phyloP scores from a whole-genome alignment of 2,113 vertebrate species.

The Pseudorectes ferrugineus region DNA sequence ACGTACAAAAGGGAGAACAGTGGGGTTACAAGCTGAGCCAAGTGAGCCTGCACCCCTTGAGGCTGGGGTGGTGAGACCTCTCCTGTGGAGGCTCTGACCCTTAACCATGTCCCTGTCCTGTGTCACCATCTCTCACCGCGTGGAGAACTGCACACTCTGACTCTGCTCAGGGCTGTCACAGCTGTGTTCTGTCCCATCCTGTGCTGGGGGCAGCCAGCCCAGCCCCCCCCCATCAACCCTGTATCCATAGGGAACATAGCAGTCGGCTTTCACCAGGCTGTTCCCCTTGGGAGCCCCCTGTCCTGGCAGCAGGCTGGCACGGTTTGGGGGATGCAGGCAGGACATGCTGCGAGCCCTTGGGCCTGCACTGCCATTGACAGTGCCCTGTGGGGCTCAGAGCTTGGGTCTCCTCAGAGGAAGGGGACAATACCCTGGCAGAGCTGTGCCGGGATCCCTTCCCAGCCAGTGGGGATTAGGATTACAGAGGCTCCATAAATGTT shows the following conservation, averaged over 20 bases:
- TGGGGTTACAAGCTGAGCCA: constrained; percentile 64
- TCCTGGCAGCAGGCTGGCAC: neutral
- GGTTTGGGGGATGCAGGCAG: neutral
- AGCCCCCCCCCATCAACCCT: neutral
- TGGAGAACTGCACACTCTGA: neutral
- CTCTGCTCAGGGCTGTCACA: neutral
- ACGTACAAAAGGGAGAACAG: constrained; percentile 68
- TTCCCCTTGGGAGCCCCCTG: neutral
- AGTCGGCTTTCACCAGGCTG: neutral
- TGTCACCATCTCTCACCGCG: neutral
- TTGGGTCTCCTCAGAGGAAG: neutral
- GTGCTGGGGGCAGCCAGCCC: neutral
- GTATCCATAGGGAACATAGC: rapidly evolving
- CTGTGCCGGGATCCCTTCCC: neutral
- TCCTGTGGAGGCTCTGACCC: neutral
- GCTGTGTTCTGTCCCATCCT: neutral
- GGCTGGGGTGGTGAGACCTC: constrained; percentile 73
- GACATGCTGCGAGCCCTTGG: neutral
- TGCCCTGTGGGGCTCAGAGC: neutral
- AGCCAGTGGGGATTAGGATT: neutral
- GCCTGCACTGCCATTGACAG: rapidly evolving
- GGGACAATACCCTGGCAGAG: neutral
- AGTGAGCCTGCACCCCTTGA: constrained; percentile 62
- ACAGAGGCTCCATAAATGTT: neutral
- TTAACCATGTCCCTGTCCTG: neutral